Evolutionary conservation across 2,888 invertebrate genomes (phyloP).

Genomic region (Hypena proboscidalis): DNA sequence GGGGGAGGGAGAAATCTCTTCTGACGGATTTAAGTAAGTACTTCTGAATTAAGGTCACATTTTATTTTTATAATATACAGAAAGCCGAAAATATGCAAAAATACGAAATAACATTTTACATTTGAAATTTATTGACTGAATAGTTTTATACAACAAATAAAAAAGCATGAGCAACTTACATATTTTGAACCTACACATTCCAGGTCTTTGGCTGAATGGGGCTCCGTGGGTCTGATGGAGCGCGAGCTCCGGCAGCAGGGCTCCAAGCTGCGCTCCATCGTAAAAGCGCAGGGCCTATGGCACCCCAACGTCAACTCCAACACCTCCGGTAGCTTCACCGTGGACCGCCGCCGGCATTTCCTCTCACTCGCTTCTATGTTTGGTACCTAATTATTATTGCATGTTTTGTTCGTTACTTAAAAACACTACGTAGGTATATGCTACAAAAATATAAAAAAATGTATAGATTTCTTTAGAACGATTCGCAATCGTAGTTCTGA

Average conservation of each 20-base stretch:
- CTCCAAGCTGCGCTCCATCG: constrained; percentile 90
- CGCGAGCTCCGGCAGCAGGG: constrained; percentile 95
- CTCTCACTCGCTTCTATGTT: constrained; percentile 96
- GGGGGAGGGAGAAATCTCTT: constrained; percentile 94
- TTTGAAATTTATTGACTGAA: no score
- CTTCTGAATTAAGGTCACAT: not conserved
- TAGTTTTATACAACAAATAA: no score
- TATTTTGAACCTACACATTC: not conserved
- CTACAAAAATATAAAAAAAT: no score
- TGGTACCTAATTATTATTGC: no score
- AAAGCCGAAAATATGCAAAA: no score
- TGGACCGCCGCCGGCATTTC: constrained; percentile 93
- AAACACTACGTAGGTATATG: no score
- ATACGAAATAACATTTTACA: no score
- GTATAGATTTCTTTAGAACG: no score
- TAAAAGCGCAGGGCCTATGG: constrained; percentile 96
- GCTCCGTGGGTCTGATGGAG: constrained; percentile 94
- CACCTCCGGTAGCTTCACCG: constrained; percentile 92
- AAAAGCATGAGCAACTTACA: no score
- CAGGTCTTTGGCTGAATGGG: constrained; percentile 92
- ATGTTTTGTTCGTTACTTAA: no score
- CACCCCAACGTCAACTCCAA: constrained; percentile 94
- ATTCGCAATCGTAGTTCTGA: no score
- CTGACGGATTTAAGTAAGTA: constrained; percentile 92
- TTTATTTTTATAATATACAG: no score